Conservation (phyloP, 2,113 vertebrate genomes). For the Grallaria varia region DNA sequence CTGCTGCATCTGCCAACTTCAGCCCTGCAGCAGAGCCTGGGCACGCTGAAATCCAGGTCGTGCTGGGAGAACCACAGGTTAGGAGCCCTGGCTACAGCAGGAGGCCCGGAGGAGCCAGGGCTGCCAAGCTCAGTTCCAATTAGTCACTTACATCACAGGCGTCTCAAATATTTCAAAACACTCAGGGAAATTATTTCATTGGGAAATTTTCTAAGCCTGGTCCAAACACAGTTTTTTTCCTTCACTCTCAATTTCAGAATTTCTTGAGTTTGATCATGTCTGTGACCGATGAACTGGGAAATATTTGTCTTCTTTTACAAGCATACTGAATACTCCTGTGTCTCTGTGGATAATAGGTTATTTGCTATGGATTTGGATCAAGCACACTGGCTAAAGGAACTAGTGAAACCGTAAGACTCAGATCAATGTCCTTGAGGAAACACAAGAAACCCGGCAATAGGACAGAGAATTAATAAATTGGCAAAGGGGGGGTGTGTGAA, state of each 20-base stretch:
- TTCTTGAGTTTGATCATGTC: background rate
- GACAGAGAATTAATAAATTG: conserved; percentile 4
- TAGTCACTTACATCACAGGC: background rate
- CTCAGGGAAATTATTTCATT: background rate
- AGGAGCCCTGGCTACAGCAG: background rate
- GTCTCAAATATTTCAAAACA: conserved; percentile 18
- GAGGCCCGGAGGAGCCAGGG: background rate
- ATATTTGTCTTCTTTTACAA: conserved; percentile 29
- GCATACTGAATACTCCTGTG: background rate
- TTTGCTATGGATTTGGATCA: conserved; percentile 49
- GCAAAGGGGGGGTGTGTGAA: conserved; percentile 14
- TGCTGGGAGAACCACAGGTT: background rate
- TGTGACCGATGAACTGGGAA: conserved; percentile 25
- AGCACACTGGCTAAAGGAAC: background rate
- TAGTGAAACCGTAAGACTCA: background rate
- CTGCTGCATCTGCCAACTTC: background rate
- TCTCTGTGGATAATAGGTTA: conserved; percentile 34
- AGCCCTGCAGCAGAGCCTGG: background rate
- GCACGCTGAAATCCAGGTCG: background rate
- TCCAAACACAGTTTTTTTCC: conserved; percentile 8
- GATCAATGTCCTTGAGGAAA: conserved; percentile 38
- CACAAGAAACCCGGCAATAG: background rate
- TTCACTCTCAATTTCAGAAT: conserved; percentile 35
- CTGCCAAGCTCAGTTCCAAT: conserved; percentile 5
- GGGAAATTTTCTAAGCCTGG: conserved; percentile 30